phyloP scores from a whole-genome alignment of 2,797 vertebrate species.

The Chaunax sp. region DNA sequence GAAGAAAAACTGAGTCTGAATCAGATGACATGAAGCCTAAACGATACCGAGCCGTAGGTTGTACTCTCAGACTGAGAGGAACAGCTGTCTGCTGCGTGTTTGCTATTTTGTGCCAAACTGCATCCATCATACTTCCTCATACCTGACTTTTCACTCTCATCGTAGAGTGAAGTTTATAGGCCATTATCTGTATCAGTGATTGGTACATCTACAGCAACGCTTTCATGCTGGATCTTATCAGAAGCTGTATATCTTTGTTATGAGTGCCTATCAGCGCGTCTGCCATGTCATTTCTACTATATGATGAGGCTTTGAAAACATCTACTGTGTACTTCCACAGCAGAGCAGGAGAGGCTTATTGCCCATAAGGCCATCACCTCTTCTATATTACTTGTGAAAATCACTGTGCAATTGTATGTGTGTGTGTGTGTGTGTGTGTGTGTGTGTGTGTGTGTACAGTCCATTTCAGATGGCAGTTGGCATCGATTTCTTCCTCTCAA shows the following conservation, averaged over 20 bases:
- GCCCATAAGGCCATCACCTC: slow-evolving; percentile 52
- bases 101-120: slow-evolving; percentile 33
- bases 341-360: slow-evolving; percentile 42
- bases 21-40: slow-evolving; percentile 3
- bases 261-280: slow-evolving; percentile 45
- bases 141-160: slow-evolving; percentile 34
- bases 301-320: slow-evolving; percentile 55
- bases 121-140: slow-evolving; percentile 15
- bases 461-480: slow-evolving; percentile 32
- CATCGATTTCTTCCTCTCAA: slow-evolving; percentile 42
- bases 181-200: slow-evolving; percentile 39
- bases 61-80: slow-evolving; percentile 12
- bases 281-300: slow-evolving; percentile 25
- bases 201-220: slow-evolving; percentile 27
- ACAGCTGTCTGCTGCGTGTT: slow-evolving; percentile 7
- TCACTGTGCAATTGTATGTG: slow-evolving; percentile 42
- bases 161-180: slow-evolving; percentile 34
- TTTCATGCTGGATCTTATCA: slow-evolving; percentile 43
- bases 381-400: slow-evolving; percentile 51
- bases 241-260: slow-evolving; percentile 36
- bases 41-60: not conserved
- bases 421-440: slow-evolving; percentile 20
- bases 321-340: slow-evolving; percentile 33
- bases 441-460: slow-evolving; percentile 19
- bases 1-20: not conserved